Percentiles rank a stretch among this genome's conserved stretches.
phyloP scores from a whole-genome alignment of 2,113 vertebrate genomes.

The Orthonyx spaldingii region DNA sequence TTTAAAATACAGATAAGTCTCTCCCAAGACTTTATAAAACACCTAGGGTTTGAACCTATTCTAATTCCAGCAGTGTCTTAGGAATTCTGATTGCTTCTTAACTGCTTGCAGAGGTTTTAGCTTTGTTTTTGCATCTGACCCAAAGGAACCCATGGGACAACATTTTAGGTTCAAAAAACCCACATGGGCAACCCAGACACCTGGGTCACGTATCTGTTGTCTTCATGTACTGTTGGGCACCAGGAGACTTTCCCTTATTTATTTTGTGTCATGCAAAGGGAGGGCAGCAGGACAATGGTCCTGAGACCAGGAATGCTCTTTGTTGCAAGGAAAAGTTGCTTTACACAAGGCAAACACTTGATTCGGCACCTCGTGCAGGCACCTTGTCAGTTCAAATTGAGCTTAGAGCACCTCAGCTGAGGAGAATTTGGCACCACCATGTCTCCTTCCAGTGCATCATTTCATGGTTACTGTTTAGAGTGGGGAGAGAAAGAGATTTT shows the following conservation, averaged over 20 bases:
- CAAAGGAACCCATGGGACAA: background rate
- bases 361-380: background rate
- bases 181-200: background rate
- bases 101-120: background rate
- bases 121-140: background rate
- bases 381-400: background rate
- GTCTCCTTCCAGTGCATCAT: background rate
- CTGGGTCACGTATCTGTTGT: fast-evolving
- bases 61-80: background rate
- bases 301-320: background rate
- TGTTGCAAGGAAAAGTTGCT: background rate
- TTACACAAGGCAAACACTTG: background rate
- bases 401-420: background rate
- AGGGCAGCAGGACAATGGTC: background rate
- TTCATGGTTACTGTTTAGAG: background rate
- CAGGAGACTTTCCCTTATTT: background rate
- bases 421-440: background rate
- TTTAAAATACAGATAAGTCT: background rate
- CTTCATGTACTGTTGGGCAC: background rate
- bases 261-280: background rate
- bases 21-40: background rate
- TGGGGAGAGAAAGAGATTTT: background rate
- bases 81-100: background rate
- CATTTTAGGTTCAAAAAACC: background rate
- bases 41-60: background rate